These are phyloP conservation scores for Chelidonichthys spinosus DNA, from an alignment of 2,797 vertebrate genomes.

Conservation along the genomic window DNA sequence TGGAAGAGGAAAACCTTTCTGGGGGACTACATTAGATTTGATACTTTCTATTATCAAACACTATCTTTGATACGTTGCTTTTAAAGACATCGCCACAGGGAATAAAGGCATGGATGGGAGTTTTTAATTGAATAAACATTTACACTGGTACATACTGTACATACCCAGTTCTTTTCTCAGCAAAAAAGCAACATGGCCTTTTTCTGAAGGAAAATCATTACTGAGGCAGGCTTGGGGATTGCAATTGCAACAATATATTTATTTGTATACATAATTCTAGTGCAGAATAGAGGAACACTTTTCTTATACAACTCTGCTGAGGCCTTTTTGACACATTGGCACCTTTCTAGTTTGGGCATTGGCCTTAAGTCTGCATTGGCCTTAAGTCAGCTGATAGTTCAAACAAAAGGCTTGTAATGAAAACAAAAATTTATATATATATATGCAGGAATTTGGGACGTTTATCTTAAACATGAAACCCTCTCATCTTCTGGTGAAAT, in stretches of 20 bases:
- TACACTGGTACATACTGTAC: slow-evolving; percentile 50
- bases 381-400: slow-evolving; percentile 9
- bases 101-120: slow-evolving; percentile 47
- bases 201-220: slow-evolving; percentile 61
- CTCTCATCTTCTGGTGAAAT: slow-evolving; percentile 11
- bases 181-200: slow-evolving; percentile 29
- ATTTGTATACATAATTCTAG: slow-evolving; percentile 51
- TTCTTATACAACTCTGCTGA: slow-evolving; percentile 19
- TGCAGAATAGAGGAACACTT: slow-evolving; percentile 45
- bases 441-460: slow-evolving; percentile 1
- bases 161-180: slow-evolving; percentile 53
- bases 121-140: slow-evolving; percentile 49
- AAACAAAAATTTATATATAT: background rate
- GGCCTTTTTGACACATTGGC: slow-evolving; percentile 40
- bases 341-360: slow-evolving; percentile 32
- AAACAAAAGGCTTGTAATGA: slow-evolving; percentile 13
- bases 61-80: slow-evolving; percentile 55
- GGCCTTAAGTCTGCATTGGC: slow-evolving; percentile 20
- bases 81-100: slow-evolving; percentile 41
- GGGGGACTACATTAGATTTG: slow-evolving; percentile 66
- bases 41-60: slow-evolving; percentile 40
- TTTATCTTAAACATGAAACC: background rate
- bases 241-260: slow-evolving; percentile 46
- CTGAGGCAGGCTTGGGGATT: slow-evolving; percentile 40
- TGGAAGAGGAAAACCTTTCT: slow-evolving; percentile 57